Percentiles rank a stretch among this genome's conserved stretches.
Conservation (phyloP, 64 coral and sea anemone genomes). For the Porites lutea region DNA sequence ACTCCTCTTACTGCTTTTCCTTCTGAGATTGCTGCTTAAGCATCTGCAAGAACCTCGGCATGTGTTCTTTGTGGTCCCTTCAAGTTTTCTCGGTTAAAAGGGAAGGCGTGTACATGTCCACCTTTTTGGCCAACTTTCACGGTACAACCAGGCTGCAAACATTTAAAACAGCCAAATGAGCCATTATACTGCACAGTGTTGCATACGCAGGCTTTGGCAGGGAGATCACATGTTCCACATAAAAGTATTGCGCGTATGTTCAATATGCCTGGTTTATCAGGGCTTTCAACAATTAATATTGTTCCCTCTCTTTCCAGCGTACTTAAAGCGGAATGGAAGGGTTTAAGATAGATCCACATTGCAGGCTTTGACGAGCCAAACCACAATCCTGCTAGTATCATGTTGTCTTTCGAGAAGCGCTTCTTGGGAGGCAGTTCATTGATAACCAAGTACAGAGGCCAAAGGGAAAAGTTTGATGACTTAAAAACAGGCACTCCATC, state of each 20-base stretch:
- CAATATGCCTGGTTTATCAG: neutral
- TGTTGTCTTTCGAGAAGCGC: conserved; percentile 53
- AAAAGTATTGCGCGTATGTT: conserved; percentile 32
- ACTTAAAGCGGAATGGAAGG: conserved; percentile 14
- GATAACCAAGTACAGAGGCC: conserved; percentile 54
- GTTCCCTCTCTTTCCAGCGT: conserved; percentile 34
- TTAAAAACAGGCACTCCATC: conserved; percentile 69
- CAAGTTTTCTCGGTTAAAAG: conserved; percentile 9
- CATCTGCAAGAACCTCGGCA: neutral
- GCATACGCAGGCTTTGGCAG: conserved; percentile 31
- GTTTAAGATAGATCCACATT: conserved; percentile 70
- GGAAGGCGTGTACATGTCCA: conserved; percentile 16
- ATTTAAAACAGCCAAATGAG: conserved; percentile 49
- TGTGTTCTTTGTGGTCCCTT: conserved; percentile 25
- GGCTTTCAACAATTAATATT: neutral
- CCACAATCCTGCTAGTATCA: conserved; percentile 73
- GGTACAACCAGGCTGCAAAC: conserved; percentile 51
- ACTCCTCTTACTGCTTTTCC: conserved; percentile 7
- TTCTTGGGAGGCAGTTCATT: conserved; percentile 62
- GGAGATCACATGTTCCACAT: conserved; percentile 52
- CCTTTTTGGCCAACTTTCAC: conserved; percentile 9
- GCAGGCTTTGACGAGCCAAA: conserved; percentile 64
- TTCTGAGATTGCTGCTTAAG: conserved; percentile 16
- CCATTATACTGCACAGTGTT: conserved; percentile 72
- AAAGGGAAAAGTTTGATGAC: conserved; percentile 52